Base-by-base conservation (phyloP, 2,888 invertebrate genomes). In the Polydrusus pterygomalis region DNA sequence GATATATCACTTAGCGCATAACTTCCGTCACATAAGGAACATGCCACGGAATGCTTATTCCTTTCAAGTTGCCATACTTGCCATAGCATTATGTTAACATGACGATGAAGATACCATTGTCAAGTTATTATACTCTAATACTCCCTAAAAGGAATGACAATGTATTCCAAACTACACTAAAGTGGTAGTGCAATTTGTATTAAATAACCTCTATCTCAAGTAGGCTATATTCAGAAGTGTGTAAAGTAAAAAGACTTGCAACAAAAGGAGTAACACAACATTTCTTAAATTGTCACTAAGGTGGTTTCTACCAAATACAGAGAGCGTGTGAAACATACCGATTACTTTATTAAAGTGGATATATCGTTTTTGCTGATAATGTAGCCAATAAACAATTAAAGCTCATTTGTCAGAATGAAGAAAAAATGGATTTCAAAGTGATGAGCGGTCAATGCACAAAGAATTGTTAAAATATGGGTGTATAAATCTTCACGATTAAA, bases 71-170 rank as follows among this genome's bases (percentile, higher is more conserved):
- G 77, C 80, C 81, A 81, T 79, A 76, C 71, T 78, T 43, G 79
- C 81, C 81, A 81, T 81, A 80, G 78, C 79, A 80, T 81, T 82
- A 82, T 82, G 82, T 81, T 80, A 82, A 82, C 81, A 80, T 82
- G 80, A 80, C 80, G 77, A 82, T 83, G 80, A 82, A 83, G 82
- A 83, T 82, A 80, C 83, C 81, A 78, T 80, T 77, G 80, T 81
- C 80, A 78, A 82, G 79, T 81, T 81, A 81, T 82, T 80, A 80
- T 79, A 79, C 79, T 78, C 74, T 63, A 75, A 77, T 78, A 65
- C 60, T 68, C 80, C 82, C 78, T 79, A 81, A 78, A 78, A 79
- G 81, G 72, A 78, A 79, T 76, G 69, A 72, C 58, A 79, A 81
- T 80, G 78, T 79, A 79, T 82, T 81, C 79, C 71, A 70, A 79